These are phyloP conservation scores for Gisinianus flammeolus DNA, from an alignment of 2,888 invertebrate species.

Conservation along the genomic window DNA sequence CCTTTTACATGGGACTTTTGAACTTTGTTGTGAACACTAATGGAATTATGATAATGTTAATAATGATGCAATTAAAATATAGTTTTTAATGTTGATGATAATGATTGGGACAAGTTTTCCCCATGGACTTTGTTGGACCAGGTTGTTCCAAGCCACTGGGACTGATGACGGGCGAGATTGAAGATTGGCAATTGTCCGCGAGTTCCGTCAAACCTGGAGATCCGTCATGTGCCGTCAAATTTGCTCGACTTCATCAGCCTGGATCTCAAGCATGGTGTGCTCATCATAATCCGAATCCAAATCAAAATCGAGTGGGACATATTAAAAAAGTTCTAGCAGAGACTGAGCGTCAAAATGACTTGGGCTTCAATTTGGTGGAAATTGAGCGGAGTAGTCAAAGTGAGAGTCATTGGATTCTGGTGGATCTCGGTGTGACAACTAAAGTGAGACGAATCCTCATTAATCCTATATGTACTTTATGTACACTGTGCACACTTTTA, in stretches of 20 bases:
- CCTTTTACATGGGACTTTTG: too few relatives aligned
- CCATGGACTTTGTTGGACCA: constrained; percentile 19
- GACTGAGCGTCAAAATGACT: neutral
- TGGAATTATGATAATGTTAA: too few relatives aligned
- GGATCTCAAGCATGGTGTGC: constrained; percentile 65
- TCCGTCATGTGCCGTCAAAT: constrained; percentile 62
- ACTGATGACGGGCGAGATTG: constrained; percentile 64
- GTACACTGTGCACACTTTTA: too few relatives aligned
- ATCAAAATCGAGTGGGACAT: neutral
- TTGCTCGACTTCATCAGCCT: constrained; percentile 64
- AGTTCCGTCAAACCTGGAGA: constrained; percentile 63
- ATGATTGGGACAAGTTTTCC: neutral
- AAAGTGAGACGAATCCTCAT: too few relatives aligned
- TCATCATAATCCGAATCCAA: constrained; percentile 61
- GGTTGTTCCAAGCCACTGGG: constrained; percentile 62
- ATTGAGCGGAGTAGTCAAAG: constrained; percentile 57
- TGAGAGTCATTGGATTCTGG: constrained; percentile 65
- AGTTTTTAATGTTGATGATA: neutral
- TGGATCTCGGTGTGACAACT: constrained; percentile 65
- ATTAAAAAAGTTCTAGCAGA: neutral
- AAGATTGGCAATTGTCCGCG: constrained; percentile 65
- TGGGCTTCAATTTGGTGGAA: neutral
- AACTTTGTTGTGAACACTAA: too few relatives aligned
- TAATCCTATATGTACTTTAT: too few relatives aligned
- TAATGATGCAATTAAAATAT: too few relatives aligned